Conservation (phyloP, 2,797 vertebrate genomes). For the Gallinago stenura region DNA sequence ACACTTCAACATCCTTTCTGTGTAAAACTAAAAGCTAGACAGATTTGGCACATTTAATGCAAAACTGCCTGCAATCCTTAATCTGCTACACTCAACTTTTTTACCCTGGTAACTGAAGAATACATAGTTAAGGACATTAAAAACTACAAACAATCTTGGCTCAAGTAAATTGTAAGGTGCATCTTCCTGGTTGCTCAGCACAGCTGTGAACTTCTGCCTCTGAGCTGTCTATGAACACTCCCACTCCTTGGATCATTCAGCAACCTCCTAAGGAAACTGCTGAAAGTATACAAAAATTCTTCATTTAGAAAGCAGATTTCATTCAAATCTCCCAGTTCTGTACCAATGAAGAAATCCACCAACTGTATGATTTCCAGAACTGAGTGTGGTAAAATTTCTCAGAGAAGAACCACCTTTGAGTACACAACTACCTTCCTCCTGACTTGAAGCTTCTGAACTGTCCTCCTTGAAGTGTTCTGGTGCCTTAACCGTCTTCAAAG, state of each 20-base stretch:
- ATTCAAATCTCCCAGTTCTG: slow-evolving; percentile 1
- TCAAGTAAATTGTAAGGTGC: background rate
- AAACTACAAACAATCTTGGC: background rate
- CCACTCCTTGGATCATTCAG: background rate
- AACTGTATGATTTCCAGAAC: slow-evolving; percentile 16
- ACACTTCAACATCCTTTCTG: background rate
- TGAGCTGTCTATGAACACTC: background rate
- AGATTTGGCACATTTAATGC: background rate
- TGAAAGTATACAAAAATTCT: background rate
- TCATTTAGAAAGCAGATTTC: background rate
- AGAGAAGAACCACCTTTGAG: slow-evolving; percentile 24
- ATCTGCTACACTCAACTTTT: background rate
- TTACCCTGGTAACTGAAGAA: background rate
- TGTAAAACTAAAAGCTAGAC: background rate
- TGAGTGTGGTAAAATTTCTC: background rate
- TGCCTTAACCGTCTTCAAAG: slow-evolving; percentile 83
- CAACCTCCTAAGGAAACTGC: background rate
- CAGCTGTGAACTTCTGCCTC: background rate
- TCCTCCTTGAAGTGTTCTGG: slow-evolving; percentile 86
- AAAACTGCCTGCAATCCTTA: background rate
- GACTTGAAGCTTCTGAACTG: slow-evolving; percentile 94
- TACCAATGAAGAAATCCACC: slow-evolving; percentile 15
- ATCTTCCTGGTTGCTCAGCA: background rate
- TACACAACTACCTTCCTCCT: slow-evolving; percentile 89
- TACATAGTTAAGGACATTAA: background rate